Base-by-base conservation (phyloP, 2,113 vertebrate species). In the Mobula hypostoma region DNA sequence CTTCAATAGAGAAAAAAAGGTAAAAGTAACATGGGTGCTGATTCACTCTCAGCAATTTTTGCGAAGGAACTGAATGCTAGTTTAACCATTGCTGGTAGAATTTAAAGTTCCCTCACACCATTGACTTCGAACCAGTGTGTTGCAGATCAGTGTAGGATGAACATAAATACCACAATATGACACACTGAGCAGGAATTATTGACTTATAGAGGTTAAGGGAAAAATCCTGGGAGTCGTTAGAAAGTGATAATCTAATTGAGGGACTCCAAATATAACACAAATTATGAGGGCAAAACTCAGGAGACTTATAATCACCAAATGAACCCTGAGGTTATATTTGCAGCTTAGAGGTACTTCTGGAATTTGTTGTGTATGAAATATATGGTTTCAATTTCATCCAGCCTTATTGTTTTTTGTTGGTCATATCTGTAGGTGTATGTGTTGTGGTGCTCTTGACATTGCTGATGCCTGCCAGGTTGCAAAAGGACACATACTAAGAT, bases 301-400 rank as follows among this genome's bases (percentile, higher is more conserved):
- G 61, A 90, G 61, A 7, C 66, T 90, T 90, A 90, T 2, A 68
- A 68, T 66, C 85, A 68, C n/a, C 29, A 17, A 63, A 66, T 66
- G 61, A 90, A 19, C 29, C 61, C 85, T 19, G 48, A 83, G 82
- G 27, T 58, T 85, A 29, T 61, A 90, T 90, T 90, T 17, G 29
- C n/a, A 88, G 58, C 27, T 66, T 32, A 27, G 61, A 32, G 27
- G 24, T 24, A 27, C 82, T 85, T 27, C 24, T 85, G 56, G 82
- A 85, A 32, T 88, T 19, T 63, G 83, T 11, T 63, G 83, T 2
- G 83, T n/a, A 63, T 27, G 15, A n/a, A 61, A 63, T 32, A 21
- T 32, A 90, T 66, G 29, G 61, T 90, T 66, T 90, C 61, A 68
- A n/a, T 90, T 90, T 68, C 32, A 90, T 90, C 85, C 61, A 88